Evolutionary conservation across 2,888 invertebrate genomes (phyloP).

Genomic region (Junonia oenone): DNA sequence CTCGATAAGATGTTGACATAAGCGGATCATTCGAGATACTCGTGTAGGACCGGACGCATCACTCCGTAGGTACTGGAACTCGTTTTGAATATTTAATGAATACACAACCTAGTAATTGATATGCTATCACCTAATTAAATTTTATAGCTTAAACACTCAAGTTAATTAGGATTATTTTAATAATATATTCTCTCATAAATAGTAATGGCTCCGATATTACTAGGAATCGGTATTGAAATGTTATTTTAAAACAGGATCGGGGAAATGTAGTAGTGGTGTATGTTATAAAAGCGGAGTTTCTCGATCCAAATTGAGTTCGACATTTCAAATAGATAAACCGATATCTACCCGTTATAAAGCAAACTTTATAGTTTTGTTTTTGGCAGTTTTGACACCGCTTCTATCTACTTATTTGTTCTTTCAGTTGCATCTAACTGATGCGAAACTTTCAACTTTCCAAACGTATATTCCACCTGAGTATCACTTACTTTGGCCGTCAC

Average conservation of each 20-base stretch:
- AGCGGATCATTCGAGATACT: slow-evolving; percentile 7
- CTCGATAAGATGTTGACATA: slow-evolving; percentile 16
- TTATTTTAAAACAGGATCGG: not conserved
- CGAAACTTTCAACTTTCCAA: slow-evolving; percentile 70
- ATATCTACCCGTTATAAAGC: slow-evolving; percentile 71
- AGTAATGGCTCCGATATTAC: slow-evolving; percentile 9
- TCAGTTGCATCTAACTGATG: slow-evolving; percentile 64
- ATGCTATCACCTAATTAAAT: slow-evolving; percentile 28
- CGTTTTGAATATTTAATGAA: slow-evolving; percentile 20
- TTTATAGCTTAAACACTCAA: slow-evolving; percentile 28
- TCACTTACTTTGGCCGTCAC: slow-evolving; percentile 52
- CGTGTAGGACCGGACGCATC: slow-evolving; percentile 7
- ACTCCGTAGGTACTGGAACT: slow-evolving; percentile 1
- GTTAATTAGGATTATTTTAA: slow-evolving; percentile 39
- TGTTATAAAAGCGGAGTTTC: slow-evolving; percentile 53
- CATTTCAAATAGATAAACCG: slow-evolving; percentile 74
- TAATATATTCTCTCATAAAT: slow-evolving; percentile 20
- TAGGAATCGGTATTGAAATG: slow-evolving; percentile 3
- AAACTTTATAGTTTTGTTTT: slow-evolving; percentile 81
- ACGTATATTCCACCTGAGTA: slow-evolving; percentile 63
- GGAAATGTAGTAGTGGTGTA: slow-evolving; percentile 14
- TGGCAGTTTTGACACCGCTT: slow-evolving; percentile 77
- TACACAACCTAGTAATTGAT: slow-evolving; percentile 37
- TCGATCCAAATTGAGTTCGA: slow-evolving; percentile 69
- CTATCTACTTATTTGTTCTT: slow-evolving; percentile 77